A percentile compares a stretch with the other conserved stretches of the same genome.
Conservation (phyloP, 1,140 invertebrate species). For the Pseudachorutes palmiensis region DNA sequence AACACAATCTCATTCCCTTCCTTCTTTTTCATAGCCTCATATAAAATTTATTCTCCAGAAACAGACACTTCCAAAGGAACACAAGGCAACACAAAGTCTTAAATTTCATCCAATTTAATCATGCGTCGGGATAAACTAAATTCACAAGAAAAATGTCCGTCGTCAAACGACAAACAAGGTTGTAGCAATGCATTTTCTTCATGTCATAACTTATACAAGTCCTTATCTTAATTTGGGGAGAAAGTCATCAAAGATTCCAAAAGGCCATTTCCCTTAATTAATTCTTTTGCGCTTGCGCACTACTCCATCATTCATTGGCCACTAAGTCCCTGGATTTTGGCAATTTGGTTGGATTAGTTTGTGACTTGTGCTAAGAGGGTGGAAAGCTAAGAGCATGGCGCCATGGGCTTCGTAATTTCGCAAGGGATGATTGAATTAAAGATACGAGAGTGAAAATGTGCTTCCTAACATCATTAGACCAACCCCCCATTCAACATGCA, state of each 20-base stretch:
- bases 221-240: conserved; percentile 7
- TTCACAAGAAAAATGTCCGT: no score
- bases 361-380: background rate
- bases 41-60: conserved; percentile 36
- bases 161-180: no score
- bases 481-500: conserved; percentile 37
- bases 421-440: conserved; percentile 37
- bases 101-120: background rate
- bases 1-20: conserved; percentile 34
- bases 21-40: conserved; percentile 31
- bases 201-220: background rate
- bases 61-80: conserved; percentile 19
- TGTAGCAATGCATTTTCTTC: background rate
- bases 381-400: background rate
- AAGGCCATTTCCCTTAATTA: background rate
- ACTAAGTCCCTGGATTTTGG: no score
- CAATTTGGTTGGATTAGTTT: background rate
- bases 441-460: conserved; percentile 37
- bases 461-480: conserved; percentile 38
- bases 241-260: background rate
- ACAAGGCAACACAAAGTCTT: background rate
- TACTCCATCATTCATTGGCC: no score
- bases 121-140: conserved; percentile 1
- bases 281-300: no score
- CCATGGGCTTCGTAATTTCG: conserved; percentile 16